These are phyloP conservation scores for Oryzias javanicus DNA, from an alignment of 2,113 vertebrate species.

Conservation along the genomic window DNA sequence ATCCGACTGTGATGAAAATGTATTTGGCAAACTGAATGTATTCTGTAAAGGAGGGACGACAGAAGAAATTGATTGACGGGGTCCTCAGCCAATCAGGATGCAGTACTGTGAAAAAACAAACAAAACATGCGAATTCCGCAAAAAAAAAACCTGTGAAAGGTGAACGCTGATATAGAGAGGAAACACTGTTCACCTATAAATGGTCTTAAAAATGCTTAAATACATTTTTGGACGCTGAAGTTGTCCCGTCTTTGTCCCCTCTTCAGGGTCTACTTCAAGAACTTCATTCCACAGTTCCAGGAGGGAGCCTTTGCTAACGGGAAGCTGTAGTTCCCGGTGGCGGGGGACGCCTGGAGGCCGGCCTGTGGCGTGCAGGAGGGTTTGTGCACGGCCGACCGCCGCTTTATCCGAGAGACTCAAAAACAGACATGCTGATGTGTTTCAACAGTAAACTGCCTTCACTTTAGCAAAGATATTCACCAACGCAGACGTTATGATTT, in stretches of 20 bases:
- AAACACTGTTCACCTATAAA: constrained; percentile 15
- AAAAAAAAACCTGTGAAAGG: no score
- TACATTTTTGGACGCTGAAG: constrained; percentile 33
- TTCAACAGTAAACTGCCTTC: neutral
- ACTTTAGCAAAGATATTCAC: no score
- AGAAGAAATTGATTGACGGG: no score
- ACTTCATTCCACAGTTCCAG: constrained; percentile 97
- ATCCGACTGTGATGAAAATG: no score
- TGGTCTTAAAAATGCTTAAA: constrained; percentile 40
- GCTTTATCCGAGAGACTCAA: constrained; percentile 5
- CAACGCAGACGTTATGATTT: no score
- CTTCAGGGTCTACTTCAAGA: constrained; percentile 92
- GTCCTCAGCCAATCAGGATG: no score
- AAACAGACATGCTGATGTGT: constrained; percentile 4
- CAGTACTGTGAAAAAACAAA: no score
- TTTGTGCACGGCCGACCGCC: constrained; percentile 16
- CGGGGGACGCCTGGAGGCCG: constrained; percentile 42
- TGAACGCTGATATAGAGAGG: no score
- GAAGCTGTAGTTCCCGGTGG: constrained; percentile 83
- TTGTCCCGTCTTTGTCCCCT: constrained; percentile 19
- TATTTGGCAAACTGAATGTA: no score
- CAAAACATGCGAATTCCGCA: no score
- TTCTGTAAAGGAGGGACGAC: no score
- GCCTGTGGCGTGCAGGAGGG: constrained; percentile 22
- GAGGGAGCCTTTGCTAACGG: constrained; percentile 97